Percentiles rank a stretch among this genome's conserved stretches.
Evolutionary conservation across 2,888 invertebrate species (phyloP).

Genomic region (Sarcophaga carnaria): DNA sequence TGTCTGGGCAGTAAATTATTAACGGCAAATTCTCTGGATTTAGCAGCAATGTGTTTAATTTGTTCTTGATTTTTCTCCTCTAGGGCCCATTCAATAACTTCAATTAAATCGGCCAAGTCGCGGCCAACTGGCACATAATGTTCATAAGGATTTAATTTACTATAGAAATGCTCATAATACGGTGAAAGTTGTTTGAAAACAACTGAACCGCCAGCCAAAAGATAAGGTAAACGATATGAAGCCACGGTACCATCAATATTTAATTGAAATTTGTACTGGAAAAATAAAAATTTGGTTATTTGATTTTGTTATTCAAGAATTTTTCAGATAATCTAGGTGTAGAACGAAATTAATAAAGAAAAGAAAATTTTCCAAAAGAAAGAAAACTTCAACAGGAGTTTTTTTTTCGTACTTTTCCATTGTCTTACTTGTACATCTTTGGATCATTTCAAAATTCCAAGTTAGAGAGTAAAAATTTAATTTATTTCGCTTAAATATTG

Average conservation of each 20-base stretch:
- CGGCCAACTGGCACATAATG: slow-evolving; percentile 93
- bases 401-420: too few species aligned
- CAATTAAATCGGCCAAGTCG: slow-evolving; percentile 91
- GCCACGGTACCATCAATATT: slow-evolving; percentile 98
- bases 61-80: slow-evolving; percentile 85
- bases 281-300: slow-evolving; percentile 14
- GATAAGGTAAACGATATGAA: slow-evolving; percentile 95
- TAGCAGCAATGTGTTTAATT: slow-evolving; percentile 86
- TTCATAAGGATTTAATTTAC: slow-evolving; percentile 86
- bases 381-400: too few species aligned
- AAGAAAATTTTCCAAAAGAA: too few species aligned
- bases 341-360: too few species aligned
- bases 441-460: neutral
- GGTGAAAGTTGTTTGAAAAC: slow-evolving; percentile 95
- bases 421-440: too few species aligned
- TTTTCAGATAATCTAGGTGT: too few species aligned
- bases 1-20: slow-evolving; percentile 91
- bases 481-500: neutral
- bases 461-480: neutral
- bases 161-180: slow-evolving; percentile 98
- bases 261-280: slow-evolving; percentile 96
- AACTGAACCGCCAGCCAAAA: slow-evolving; percentile 93
- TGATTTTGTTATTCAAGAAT: too few species aligned
- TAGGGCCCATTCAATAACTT: slow-evolving; percentile 90
- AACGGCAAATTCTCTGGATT: slow-evolving; percentile 88